A percentile compares a stretch with the other conserved stretches of the same genome.
These are phyloP conservation scores for Emydocephalus ijimae DNA, from an alignment of 2,113 vertebrate genomes.

Conservation along the genomic window DNA sequence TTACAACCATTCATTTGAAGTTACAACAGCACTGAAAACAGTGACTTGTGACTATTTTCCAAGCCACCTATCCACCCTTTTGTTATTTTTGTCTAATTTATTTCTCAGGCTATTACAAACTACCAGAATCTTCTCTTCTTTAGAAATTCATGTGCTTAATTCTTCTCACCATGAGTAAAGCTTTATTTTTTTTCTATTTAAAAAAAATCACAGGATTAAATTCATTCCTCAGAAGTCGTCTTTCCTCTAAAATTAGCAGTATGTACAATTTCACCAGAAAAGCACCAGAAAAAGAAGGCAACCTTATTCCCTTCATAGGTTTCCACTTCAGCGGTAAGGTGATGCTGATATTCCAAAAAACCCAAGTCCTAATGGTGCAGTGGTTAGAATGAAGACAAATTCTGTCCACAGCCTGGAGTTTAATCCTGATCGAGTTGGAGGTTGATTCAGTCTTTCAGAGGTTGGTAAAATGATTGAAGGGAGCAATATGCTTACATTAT, in stretches of 20 bases:
- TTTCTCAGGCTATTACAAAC: neutral
- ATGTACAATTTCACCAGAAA: neutral
- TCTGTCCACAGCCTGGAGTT: neutral
- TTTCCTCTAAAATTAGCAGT: neutral
- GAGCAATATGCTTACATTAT: neutral
- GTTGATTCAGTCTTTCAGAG: neutral
- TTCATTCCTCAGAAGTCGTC: neutral
- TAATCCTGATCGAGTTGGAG: neutral
- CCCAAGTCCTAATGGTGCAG: neutral
- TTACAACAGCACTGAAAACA: neutral
- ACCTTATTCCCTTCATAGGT: neutral
- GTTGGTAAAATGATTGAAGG: neutral
- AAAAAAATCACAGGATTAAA: neutral
- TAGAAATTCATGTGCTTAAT: neutral
- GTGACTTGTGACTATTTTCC: neutral
- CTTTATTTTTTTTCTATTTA: neutral
- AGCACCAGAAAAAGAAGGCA: neutral
- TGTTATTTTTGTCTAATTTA: neutral
- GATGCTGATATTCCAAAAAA: neutral
- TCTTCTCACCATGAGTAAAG: neutral
- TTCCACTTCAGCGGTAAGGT: neutral
- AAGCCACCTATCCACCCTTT: neutral
- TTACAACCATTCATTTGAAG: neutral
- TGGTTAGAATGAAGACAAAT: neutral
- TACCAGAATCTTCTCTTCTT: neutral